Evolutionary conservation across 1,140 invertebrate species (phyloP).

Genomic region (Hyles vespertilio): DNA sequence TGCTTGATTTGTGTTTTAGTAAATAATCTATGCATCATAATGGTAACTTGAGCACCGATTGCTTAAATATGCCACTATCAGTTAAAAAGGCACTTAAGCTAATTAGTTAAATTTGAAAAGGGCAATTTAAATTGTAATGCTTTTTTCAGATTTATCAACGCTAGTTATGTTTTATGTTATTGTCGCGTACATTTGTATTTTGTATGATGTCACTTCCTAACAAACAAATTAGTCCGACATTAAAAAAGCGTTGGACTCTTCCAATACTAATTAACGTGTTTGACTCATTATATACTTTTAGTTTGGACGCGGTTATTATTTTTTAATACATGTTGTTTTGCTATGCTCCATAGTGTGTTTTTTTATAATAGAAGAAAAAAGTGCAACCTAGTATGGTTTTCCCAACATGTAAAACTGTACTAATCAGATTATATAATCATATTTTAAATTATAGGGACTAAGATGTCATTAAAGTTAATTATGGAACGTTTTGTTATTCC

Average conservation of each 20-base stretch:
- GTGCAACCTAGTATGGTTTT: too few species aligned
- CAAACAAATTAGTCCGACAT: conserved; percentile 64
- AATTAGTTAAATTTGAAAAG: conserved; percentile 34
- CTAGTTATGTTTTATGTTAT: conserved; percentile 16
- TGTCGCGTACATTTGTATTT: conserved; percentile 7
- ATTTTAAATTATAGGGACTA: too few species aligned
- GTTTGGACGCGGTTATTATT: conserved; percentile 55
- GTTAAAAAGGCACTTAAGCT: conserved; percentile 1
- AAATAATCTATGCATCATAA: too few species aligned
- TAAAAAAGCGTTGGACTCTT: conserved; percentile 34
- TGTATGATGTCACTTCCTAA: conserved; percentile 26
- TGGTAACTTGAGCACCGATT: too few species aligned
- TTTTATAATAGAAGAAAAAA: too few species aligned
- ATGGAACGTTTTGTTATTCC: too few species aligned
- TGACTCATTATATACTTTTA: conserved; percentile 43
- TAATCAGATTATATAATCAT: too few species aligned
- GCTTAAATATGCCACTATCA: too few species aligned
- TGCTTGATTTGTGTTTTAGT: too few species aligned
- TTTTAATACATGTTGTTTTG: conserved; percentile 41
- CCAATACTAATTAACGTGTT: conserved; percentile 11
- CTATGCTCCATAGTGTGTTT: too few species aligned
- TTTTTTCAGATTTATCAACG: conserved; percentile 11
- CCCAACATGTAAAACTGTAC: too few species aligned
- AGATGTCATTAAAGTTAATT: too few species aligned
- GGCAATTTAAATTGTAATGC: conserved; percentile 37